Base-by-base conservation (phyloP, 2,888 invertebrate genomes). In the Galerucella calmariensis region DNA sequence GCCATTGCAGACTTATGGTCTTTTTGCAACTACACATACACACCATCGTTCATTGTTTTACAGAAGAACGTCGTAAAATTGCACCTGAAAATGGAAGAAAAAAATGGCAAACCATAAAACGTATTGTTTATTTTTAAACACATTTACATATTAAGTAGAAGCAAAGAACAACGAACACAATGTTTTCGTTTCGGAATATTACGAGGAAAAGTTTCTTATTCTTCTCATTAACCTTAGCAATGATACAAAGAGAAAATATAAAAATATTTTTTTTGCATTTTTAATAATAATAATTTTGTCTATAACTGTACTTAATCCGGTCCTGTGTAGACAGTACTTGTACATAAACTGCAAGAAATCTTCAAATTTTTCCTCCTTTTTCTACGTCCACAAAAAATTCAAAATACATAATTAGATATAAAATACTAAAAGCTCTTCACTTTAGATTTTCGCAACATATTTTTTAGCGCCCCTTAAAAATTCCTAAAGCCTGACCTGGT, bases 41-140 rank as follows among this genome's bases (percentile, higher is more conserved):
- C 67, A 35, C 59, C 67, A n/a, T 16, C 59, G 59, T 41, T 58
- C 46, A 59, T 68, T 68, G 68, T 68, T 35, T 62, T 68, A 58
- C 58, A 35, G 44, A 68, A 68, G 59, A n/a, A 62, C 56, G 68
- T 35, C 68, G 53, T 68, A 68, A 58, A 68, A 68, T 58, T 58
- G 56, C 41, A 58, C 68, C 53, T 62, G 62, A 62, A 62, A 67
- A 67, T 16, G 16, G 16, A 51, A 48, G 20, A 59, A 68, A 53
- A 56, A n/a, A 68, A 41, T 20, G 16, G 41, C 44, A 46, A 67
- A 68, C 58, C 53, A 53, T 59, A n/a, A 68, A 58, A 44, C 27
- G 56, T 20, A 48, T 58, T 20, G 58, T 67, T 68, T 68, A 68
- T 68, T 68, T 68, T 68, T 65, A 65, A 65, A 46, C 46, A 16